Conservation (phyloP, 2,797 vertebrate genomes). For the Labeo calbasu region DNA sequence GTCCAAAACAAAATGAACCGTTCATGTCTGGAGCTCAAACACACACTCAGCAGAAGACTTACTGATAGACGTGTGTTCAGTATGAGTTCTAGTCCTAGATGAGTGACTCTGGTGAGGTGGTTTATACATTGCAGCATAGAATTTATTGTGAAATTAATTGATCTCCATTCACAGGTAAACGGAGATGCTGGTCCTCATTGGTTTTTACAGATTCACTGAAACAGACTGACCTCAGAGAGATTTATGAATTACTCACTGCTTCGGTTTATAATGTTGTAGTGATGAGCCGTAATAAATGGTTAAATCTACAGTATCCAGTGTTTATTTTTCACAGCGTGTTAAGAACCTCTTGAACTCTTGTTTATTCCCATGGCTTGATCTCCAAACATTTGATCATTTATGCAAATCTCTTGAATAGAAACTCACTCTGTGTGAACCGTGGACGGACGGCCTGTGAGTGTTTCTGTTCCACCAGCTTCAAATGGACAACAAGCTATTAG, state of each 20-base stretch:
- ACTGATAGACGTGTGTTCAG: not conserved
- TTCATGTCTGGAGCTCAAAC: not conserved
- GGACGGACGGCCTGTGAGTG: not conserved
- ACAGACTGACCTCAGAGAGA: not conserved
- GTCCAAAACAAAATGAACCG: too few relatives aligned
- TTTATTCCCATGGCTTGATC: not conserved
- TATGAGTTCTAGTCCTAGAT: not conserved
- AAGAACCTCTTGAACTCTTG: not conserved
- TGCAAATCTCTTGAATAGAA: not conserved
- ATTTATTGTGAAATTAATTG: not conserved
- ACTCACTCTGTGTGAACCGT: not conserved
- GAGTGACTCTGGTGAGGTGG: not conserved
- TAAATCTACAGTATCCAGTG: not conserved
- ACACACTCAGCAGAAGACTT: not conserved
- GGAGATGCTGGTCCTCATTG: not conserved
- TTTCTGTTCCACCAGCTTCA: slow-evolving; percentile 16
- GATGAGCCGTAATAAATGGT: not conserved
- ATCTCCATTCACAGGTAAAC: not conserved
- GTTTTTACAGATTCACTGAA: not conserved
- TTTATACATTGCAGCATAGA: not conserved
- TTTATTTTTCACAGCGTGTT: not conserved
- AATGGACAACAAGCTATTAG: slow-evolving; percentile 17
- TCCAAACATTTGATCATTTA: not conserved
- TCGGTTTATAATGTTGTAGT: not conserved
- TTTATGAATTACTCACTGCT: not conserved